A percentile compares a stretch with the other conserved stretches of the same genome.
Conservation (phyloP, 1,140 invertebrate species). For the Pogonognathellus flavescens region DNA sequence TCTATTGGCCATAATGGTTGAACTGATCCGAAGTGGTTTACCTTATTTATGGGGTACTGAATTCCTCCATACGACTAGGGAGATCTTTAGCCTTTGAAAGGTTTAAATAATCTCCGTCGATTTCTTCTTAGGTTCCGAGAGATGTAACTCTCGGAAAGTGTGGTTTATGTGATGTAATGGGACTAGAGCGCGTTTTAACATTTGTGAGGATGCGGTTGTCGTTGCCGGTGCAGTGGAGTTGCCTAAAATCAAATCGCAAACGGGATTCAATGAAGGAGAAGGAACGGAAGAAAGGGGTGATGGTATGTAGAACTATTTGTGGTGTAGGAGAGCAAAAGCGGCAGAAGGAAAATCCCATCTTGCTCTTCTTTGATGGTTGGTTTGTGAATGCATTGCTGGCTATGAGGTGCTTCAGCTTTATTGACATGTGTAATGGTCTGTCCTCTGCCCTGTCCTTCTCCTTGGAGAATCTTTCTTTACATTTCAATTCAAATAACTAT, state of each 20-base stretch:
- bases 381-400: neutral
- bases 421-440: conserved; percentile 61
- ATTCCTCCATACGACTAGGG: neutral
- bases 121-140: neutral
- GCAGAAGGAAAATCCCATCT: neutral
- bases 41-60: conserved; percentile 30
- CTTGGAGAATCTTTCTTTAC: conserved; percentile 44
- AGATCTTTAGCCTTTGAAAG: neutral
- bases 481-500: conserved; percentile 40
- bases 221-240: neutral
- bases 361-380: conserved; percentile 25
- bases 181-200: neutral
- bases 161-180: no score
- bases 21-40: conserved; percentile 25
- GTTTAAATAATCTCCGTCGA: neutral
- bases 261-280: conserved; percentile 54
- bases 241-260: conserved; percentile 29
- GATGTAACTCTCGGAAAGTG: no score
- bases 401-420: conserved; percentile 46
- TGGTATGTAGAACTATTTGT: conserved; percentile 6
- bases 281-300: neutral
- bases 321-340: neutral
- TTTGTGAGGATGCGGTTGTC: conserved; percentile 28
- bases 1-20: conserved; percentile 42
- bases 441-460: conserved; percentile 41